Evolutionary conservation across 2,113 vertebrate genomes (phyloP).

Genomic region (Nesogale talazaci): DNA sequence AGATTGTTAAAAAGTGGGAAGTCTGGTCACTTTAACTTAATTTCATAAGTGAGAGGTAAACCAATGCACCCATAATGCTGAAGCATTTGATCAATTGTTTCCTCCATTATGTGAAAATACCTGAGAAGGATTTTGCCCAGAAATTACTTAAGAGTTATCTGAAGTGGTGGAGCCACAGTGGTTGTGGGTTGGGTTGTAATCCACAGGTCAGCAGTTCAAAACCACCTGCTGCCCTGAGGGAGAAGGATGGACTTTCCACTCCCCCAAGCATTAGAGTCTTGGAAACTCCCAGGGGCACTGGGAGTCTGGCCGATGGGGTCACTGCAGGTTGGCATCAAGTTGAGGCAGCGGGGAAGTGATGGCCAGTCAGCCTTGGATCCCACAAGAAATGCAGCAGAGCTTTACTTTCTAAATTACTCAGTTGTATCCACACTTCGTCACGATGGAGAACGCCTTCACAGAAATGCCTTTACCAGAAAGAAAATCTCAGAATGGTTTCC

Average conservation of each 20-base stretch:
- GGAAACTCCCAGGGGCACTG: no score
- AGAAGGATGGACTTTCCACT: no score
- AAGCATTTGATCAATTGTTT: neutral
- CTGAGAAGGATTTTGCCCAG: neutral
- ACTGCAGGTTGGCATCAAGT: no score
- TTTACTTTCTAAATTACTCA: conserved; percentile 25
- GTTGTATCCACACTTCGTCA: conserved; percentile 30
- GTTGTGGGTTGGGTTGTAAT: no score
- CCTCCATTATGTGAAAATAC: neutral
- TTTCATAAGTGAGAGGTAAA: neutral
- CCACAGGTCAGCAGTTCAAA: no score
- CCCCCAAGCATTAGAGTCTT: no score
- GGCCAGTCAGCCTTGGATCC: neutral
- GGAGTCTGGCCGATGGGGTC: no score
- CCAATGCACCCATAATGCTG: neutral
- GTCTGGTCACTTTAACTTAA: no score
- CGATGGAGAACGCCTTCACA: conserved; percentile 8
- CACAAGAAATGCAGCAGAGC: neutral
- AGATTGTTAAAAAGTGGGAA: no score
- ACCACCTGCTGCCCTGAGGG: no score
- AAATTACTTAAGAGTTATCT: neutral
- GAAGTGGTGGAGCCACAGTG: no score
- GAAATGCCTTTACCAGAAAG: conserved; percentile 15
- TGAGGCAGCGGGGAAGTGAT: neutral
- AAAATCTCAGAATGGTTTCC: conserved; percentile 11